Evolutionary conservation across 2,113 vertebrate genomes (phyloP).

Genomic region (Burhinus oedicnemus): DNA sequence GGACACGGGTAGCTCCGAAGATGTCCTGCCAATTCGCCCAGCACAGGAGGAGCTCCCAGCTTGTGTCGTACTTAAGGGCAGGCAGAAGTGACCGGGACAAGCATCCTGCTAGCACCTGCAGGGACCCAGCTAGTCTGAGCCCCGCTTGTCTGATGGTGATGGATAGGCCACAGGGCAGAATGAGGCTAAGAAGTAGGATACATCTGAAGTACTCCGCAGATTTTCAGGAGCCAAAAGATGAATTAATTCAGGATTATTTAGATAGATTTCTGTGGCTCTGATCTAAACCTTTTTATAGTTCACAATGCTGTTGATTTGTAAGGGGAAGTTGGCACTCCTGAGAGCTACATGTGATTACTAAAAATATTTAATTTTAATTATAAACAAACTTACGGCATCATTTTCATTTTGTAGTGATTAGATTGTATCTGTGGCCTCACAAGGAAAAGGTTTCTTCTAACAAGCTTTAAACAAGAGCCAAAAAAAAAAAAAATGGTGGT

Average conservation of each 20-base stretch:
- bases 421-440: conserved; percentile 12
- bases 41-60: not conserved
- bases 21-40: not conserved
- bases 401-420: conserved; percentile 40
- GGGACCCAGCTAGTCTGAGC: not conserved
- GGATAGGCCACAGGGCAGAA: not conserved
- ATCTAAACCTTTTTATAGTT: not conserved
- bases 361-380: conserved; percentile 25
- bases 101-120: not conserved
- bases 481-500: conserved; percentile 6
- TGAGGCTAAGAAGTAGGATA: not conserved
- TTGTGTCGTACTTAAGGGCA: not conserved
- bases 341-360: not conserved
- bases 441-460: not conserved
- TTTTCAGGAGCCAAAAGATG: not conserved
- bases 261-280: not conserved
- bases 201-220: not conserved
- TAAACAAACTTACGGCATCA: not conserved
- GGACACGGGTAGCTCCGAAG: not conserved
- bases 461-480: conserved; percentile 29
- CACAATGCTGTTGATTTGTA: not conserved
- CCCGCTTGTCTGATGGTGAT: not conserved
- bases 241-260: not conserved
- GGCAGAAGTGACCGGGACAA: not conserved
- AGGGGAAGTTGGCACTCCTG: not conserved